These are phyloP conservation scores for Leptodirus hochenwartii DNA, from an alignment of 2,888 invertebrate genomes.

Conservation along the genomic window DNA sequence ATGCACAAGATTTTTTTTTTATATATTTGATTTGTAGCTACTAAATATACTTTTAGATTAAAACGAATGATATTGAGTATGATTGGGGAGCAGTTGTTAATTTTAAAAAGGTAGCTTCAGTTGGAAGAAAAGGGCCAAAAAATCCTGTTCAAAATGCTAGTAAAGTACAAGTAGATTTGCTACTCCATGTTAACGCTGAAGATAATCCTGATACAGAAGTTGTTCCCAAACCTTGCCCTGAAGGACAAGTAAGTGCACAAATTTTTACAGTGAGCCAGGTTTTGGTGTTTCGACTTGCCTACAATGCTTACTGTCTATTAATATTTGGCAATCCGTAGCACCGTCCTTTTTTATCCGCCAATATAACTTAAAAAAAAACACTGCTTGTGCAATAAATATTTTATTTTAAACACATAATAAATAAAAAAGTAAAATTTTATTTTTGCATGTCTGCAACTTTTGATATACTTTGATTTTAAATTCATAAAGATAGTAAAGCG, in stretches of 20 bases:
- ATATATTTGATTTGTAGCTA: not conserved
- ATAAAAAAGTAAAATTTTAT: too few species aligned
- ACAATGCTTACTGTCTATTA: too few species aligned
- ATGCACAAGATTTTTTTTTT: not conserved
- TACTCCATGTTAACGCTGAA: slow-evolving; percentile 60
- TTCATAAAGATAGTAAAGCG: too few species aligned
- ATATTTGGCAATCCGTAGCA: too few species aligned
- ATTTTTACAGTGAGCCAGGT: too few species aligned
- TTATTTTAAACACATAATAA: too few species aligned
- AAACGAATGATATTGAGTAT: slow-evolving; percentile 69
- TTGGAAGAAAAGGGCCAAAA: slow-evolving; percentile 13
- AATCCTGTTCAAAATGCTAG: slow-evolving; percentile 38
- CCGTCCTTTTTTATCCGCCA: too few species aligned
- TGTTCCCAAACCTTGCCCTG: slow-evolving; percentile 49
- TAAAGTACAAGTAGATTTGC: slow-evolving; percentile 62
- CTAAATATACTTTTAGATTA: slow-evolving; percentile 39
- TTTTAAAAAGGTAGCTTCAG: slow-evolving; percentile 40
- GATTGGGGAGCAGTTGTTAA: slow-evolving; percentile 96
- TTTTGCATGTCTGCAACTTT: too few species aligned
- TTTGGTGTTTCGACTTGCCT: too few species aligned
- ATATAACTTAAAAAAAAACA: too few species aligned
- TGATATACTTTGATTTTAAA: too few species aligned
- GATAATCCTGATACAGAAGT: slow-evolving; percentile 32
- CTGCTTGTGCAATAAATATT: too few species aligned
- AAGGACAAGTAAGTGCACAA: slow-evolving; percentile 39